Base-by-base conservation (phyloP, 2,888 invertebrate genomes). In the Salticus scenicus region DNA sequence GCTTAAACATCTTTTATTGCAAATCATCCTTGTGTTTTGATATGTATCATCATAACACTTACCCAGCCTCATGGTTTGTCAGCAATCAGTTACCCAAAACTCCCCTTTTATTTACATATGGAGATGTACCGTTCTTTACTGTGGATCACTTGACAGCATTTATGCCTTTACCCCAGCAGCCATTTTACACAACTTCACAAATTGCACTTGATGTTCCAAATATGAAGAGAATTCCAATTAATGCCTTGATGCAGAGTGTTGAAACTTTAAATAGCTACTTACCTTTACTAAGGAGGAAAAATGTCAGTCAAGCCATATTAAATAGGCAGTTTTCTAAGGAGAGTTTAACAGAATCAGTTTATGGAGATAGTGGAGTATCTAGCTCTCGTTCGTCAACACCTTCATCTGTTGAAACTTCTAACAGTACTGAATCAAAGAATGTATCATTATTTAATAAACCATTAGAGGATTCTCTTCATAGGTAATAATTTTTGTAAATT, bases 371-470 rank as follows among this genome's bases (percentile, higher is more conserved):
- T 69, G 84, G 84, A 17, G 74, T 85, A 20, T 85, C 84, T 17
- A 85, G 84, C 64, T 85, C 84, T n/a, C 73, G 84, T 42, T 85
- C 84, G 10, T 85, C 84, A n/a, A 85, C 84, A 27, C 84, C 84
- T 10, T 85, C 84, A 31, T 85, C 84, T 51, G 74, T 85, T 30
- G 84, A 79, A 37, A 85, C 84, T 28, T 78, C 84, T 10, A 37
- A 74, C 20, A 84, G 77, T 51, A 69, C 63, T 12, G 83, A 84
- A 41, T 10, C 69, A n/a, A 73, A 73, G 37, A 71, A 33, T 33
- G 17, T 42, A 33, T 31, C 31, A 30, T 57, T 24, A 4, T 24
- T 5, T 57, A 57, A 57, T 20, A 17, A 24, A 2, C 42, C 64
- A 28, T 63, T 42, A 42, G 42, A 75, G n/a, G 33, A 8, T 33